These are phyloP conservation scores for Sitodiplosis mosellana DNA, from an alignment of 1,140 invertebrate genomes.

Conservation along the genomic window DNA sequence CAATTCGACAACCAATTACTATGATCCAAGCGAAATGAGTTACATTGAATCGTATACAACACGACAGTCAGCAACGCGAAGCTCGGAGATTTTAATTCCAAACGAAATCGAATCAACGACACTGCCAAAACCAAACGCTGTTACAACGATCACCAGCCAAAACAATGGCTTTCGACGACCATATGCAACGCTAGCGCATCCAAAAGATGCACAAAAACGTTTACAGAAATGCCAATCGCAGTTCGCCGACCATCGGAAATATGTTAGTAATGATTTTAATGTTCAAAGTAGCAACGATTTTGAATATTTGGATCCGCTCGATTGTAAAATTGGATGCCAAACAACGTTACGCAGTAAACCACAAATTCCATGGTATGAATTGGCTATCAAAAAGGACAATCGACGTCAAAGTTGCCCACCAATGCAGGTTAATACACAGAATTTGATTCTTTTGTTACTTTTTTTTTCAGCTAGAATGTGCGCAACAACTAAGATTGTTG, in stretches of 20 bases:
- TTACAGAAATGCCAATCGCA: neutral
- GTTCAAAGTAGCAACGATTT: neutral
- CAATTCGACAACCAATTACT: conserved; percentile 3
- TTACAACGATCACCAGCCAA: neutral
- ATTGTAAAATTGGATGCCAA: conserved; percentile 40
- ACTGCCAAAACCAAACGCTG: too few species aligned
- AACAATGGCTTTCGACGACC: conserved; percentile 12
- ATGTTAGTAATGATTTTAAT: too few species aligned
- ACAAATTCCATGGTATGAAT: conserved; percentile 67
- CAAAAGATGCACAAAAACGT: conserved; percentile 1
- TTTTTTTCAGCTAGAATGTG: too few species aligned
- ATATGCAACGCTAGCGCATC: conserved; percentile 21
- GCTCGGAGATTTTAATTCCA: neutral
- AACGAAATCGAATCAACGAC: too few species aligned
- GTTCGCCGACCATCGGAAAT: neutral
- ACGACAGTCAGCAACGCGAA: neutral
- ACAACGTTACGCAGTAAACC: conserved; percentile 38
- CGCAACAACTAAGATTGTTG: too few species aligned
- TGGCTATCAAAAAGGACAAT: conserved; percentile 45
- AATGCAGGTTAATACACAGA: conserved; percentile 6
- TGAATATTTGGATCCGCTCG: conserved; percentile 24
- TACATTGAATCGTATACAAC: neutral
- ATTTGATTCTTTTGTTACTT: neutral
- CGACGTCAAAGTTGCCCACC: conserved; percentile 49
- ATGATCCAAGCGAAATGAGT: conserved; percentile 1